Conservation (phyloP, 2,888 invertebrate genomes). For the Cantharis lateralis region DNA sequence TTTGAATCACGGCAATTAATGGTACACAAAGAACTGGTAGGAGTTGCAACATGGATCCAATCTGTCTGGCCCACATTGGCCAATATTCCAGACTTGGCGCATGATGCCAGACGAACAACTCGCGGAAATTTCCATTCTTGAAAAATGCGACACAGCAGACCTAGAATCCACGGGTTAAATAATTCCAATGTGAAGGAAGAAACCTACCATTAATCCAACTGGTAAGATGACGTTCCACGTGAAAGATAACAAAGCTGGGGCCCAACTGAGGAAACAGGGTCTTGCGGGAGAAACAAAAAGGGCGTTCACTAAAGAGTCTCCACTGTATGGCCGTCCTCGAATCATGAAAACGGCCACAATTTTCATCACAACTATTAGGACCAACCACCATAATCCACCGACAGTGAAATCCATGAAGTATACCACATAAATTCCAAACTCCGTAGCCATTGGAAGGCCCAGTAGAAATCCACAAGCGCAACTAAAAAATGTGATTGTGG, state of each 20-base stretch:
- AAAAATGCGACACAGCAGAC: conserved; percentile 72
- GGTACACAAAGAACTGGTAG: conserved; percentile 77
- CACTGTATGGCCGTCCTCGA: conserved; percentile 83
- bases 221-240: conserved; percentile 89
- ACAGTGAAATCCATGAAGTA: conserved; percentile 85
- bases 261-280: conserved; percentile 59
- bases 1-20: conserved; percentile 71
- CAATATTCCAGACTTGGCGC: conserved; percentile 70
- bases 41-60: conserved; percentile 78
- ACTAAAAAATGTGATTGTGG: conserved; percentile 80
- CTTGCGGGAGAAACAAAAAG: conserved; percentile 61
- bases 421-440: conserved; percentile 81
- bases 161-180: conserved; percentile 48
- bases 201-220: conserved; percentile 73
- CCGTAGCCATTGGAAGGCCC: conserved; percentile 86
- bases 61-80: conserved; percentile 78
- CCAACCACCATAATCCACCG: conserved; percentile 87
- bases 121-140: conserved; percentile 69
- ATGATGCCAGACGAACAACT: conserved; percentile 70
- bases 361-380: conserved; percentile 75
- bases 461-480: conserved; percentile 81
- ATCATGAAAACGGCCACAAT: conserved; percentile 85
- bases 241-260: conserved; percentile 75
- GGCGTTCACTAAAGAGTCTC: conserved; percentile 71
- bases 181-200: neutral